Conservation (phyloP, 1,140 invertebrate species). For the Diprion similis region DNA sequence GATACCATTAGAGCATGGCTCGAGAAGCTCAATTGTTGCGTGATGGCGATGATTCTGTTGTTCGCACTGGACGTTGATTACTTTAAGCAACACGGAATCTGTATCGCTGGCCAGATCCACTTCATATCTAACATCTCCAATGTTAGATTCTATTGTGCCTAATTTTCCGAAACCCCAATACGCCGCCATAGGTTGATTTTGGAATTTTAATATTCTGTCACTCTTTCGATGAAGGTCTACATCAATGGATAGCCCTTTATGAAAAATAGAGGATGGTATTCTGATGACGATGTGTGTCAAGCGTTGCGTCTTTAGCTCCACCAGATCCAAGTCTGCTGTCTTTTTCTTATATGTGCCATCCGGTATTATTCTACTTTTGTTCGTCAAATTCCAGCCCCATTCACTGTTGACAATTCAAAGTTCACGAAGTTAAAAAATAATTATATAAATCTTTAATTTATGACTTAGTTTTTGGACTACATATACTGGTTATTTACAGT, state of each 20-base stretch:
- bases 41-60: conserved; percentile 55
- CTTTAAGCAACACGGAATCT: conserved; percentile 41
- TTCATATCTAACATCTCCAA: conserved; percentile 44
- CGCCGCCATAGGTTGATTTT: not conserved
- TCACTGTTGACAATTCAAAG: conserved; percentile 56
- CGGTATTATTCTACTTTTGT: conserved; percentile 65
- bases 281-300: conserved; percentile 77
- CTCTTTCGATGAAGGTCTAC: not conserved
- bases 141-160: conserved; percentile 26
- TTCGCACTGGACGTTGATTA: conserved; percentile 22
- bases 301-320: conserved; percentile 64
- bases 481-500: too few species aligned
- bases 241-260: not conserved
- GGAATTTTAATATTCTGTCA: not conserved
- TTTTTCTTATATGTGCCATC: conserved; percentile 60
- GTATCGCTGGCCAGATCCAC: conserved; percentile 35
- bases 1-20: conserved; percentile 69
- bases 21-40: conserved; percentile 66
- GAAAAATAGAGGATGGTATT: conserved; percentile 62
- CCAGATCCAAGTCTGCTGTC: conserved; percentile 68
- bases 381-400: conserved; percentile 70
- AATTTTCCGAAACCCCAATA: conserved; percentile 20
- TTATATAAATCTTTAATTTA: too few species aligned
- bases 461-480: too few species aligned
- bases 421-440: too few species aligned